These are phyloP conservation scores for Polydrusus pterygomalis DNA, from an alignment of 2,888 invertebrate species.

Conservation along the genomic window DNA sequence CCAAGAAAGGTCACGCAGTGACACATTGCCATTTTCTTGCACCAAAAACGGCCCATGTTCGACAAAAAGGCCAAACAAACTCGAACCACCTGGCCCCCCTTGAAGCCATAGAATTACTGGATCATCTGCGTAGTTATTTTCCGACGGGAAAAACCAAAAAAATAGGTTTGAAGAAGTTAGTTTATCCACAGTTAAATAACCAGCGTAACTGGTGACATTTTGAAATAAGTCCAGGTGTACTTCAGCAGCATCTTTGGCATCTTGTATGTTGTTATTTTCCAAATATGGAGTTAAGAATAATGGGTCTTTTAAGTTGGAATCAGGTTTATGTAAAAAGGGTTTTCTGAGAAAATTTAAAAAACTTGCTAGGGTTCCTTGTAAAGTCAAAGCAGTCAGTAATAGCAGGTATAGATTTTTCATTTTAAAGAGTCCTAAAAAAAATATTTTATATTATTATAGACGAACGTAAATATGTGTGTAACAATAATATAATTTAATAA, in stretches of 20 bases:
- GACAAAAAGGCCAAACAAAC: constrained; percentile 83
- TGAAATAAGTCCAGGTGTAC: constrained; percentile 71
- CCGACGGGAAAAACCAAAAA: constrained; percentile 91
- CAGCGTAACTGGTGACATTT: constrained; percentile 81
- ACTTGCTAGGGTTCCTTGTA: constrained; percentile 10
- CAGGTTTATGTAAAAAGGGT: constrained; percentile 39
- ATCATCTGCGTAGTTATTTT: constrained; percentile 72
- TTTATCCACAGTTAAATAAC: constrained; percentile 87
- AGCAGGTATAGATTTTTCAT: constrained; percentile 25
- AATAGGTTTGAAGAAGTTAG: constrained; percentile 85
- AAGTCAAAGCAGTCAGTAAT: background rate
- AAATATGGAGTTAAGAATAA: constrained; percentile 85
- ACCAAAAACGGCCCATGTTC: constrained; percentile 86
- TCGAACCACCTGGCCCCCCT: constrained; percentile 87
- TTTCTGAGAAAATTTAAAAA: constrained; percentile 26
- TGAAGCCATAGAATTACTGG: constrained; percentile 88
- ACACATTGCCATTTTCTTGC: constrained; percentile 66
- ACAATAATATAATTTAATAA: too few relatives aligned
- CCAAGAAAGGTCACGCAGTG: constrained; percentile 84
- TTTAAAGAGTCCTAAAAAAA: background rate
- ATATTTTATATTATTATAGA: background rate
- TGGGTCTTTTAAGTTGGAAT: constrained; percentile 74
- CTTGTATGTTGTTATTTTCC: constrained; percentile 80
- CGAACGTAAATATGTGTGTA: too few relatives aligned
- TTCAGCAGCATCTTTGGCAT: constrained; percentile 74